Evolutionary conservation across 2,888 invertebrate species (phyloP).

Genomic region (Drosophila paramelanica): DNA sequence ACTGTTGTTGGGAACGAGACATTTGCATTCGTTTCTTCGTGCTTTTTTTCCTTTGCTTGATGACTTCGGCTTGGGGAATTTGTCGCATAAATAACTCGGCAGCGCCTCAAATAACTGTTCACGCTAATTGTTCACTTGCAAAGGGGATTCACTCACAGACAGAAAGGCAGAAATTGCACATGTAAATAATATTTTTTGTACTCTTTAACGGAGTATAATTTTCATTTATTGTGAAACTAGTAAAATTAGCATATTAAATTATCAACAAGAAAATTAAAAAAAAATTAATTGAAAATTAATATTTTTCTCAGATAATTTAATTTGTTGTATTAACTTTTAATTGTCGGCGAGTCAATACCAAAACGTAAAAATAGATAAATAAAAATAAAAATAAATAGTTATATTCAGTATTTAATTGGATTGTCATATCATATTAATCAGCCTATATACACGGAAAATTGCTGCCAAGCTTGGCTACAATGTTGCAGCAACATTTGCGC

Average conservation of each 20-base stretch:
- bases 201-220: no score
- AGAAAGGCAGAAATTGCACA: no score
- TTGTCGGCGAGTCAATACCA: no score
- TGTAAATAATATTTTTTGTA: no score
- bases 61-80: slow-evolving; percentile 19
- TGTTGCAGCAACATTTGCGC: slow-evolving; percentile 52
- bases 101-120: slow-evolving; percentile 23
- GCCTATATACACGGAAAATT: background rate
- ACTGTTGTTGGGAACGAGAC: background rate
- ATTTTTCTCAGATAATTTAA: no score
- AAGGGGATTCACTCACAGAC: slow-evolving; percentile 8
- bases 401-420: background rate
- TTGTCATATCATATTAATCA: background rate
- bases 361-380: no score
- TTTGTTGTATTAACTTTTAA: no score
- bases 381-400: no score
- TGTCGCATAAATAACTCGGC: slow-evolving; percentile 49
- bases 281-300: no score
- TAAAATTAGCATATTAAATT: no score
- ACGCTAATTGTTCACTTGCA: slow-evolving; percentile 38
- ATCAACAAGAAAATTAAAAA: no score
- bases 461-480: slow-evolving; percentile 27
- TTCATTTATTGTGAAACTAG: no score
- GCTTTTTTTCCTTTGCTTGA: background rate
- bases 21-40: background rate